A percentile compares a stretch with the other conserved stretches of the same genome.
These are phyloP conservation scores for Autographa pulchrina DNA, from an alignment of 2,888 invertebrate species.

Conservation along the genomic window DNA sequence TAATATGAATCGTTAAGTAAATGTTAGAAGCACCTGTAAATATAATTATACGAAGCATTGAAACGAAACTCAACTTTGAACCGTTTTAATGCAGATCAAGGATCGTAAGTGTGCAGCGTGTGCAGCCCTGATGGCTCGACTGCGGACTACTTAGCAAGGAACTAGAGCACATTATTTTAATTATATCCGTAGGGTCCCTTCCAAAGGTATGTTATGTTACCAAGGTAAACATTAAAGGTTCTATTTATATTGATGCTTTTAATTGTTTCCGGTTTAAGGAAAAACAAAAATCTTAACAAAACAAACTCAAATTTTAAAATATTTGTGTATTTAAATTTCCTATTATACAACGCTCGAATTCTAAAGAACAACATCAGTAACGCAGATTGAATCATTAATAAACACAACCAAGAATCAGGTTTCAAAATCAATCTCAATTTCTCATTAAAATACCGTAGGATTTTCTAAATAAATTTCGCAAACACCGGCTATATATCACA, in stretches of 20 bases:
- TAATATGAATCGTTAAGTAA: neutral
- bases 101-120: neutral
- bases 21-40: neutral
- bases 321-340: neutral
- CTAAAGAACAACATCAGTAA: conserved; percentile 4
- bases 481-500: conserved; percentile 22
- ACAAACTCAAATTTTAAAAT: no score
- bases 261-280: no score
- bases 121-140: neutral
- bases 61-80: neutral
- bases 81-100: neutral
- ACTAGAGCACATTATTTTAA: conserved; percentile 5
- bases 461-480: conserved; percentile 13
- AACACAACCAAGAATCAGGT: neutral
- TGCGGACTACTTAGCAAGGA: neutral
- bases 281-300: no score
- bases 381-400: conserved; percentile 3
- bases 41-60: neutral
- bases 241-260: no score
- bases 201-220: neutral
- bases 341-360: neutral
- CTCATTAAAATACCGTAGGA: conserved; percentile 5
- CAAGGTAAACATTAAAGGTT: neutral
- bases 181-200: neutral
- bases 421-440: conserved; percentile 5